phyloP scores from a whole-genome alignment of 2,113 vertebrate genomes.

The Chaetorhynchus papuensis region DNA sequence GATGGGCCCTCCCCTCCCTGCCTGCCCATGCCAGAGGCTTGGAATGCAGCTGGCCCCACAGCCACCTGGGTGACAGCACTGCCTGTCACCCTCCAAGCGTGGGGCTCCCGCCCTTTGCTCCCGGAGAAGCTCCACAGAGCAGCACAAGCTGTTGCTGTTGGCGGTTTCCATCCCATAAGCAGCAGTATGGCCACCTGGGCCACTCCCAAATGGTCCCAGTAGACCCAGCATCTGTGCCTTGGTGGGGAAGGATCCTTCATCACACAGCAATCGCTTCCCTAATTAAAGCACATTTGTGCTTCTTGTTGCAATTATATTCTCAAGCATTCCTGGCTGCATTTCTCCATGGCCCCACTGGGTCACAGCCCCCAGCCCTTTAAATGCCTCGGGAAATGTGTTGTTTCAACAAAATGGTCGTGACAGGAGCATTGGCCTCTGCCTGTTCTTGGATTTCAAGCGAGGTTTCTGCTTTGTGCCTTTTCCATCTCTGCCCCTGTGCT shows the following conservation, averaged over 20 bases:
- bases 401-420: background rate
- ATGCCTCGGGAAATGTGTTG: rapidly evolving
- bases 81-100: background rate
- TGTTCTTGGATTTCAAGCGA: background rate
- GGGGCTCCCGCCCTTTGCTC: background rate
- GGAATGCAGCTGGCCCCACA: background rate
- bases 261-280: background rate
- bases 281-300: background rate
- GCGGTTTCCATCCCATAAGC: background rate
- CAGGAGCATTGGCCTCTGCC: background rate
- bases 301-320: background rate
- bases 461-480: background rate
- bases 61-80: background rate
- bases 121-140: background rate
- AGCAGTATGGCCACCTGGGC: background rate
- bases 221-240: background rate
- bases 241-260: rapidly evolving
- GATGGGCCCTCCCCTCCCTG: background rate
- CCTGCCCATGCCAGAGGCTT: background rate
- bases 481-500: background rate
- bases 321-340: background rate
- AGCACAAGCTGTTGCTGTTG: background rate
- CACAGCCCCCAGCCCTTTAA: background rate
- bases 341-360: background rate
- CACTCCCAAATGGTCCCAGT: background rate